These are phyloP conservation scores for Rattus norvegicus DNA, from an alignment of 2,113 vertebrate species.

Conservation along the genomic window DNA sequence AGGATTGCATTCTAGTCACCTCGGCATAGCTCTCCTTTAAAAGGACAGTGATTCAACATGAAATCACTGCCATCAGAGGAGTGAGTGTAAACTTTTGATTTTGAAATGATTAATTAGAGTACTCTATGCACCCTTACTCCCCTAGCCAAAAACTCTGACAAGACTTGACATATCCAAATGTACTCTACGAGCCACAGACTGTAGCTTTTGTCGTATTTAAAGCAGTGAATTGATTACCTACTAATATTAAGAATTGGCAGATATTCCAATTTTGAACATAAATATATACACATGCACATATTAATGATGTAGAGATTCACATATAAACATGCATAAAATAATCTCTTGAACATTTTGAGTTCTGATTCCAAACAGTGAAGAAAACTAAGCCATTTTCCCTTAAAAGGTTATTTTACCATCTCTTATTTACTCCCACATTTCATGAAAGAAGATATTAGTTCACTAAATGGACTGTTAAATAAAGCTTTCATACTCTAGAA, in stretches of 20 bases:
- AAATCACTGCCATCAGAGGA: not conserved
- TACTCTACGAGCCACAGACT: not conserved
- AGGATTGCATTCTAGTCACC: not conserved
- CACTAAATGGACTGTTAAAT: not conserved
- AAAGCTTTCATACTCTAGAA: not conserved
- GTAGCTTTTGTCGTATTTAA: not conserved
- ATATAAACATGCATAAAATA: not conserved
- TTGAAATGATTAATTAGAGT: not conserved
- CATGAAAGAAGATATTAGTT: not conserved
- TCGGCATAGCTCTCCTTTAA: not conserved
- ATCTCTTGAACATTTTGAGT: not conserved
- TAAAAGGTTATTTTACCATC: not conserved
- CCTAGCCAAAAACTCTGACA: not conserved
- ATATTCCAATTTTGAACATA: constrained; percentile 20
- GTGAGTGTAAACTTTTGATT: not conserved
- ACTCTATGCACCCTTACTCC: not conserved
- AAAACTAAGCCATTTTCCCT: not conserved
- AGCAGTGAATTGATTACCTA: constrained; percentile 1
- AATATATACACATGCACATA: not conserved
- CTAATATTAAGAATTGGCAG: not conserved
- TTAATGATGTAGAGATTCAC: not conserved
- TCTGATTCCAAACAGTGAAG: constrained; percentile 7
- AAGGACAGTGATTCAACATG: not conserved
- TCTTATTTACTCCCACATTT: constrained; percentile 12
- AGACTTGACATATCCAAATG: not conserved